Conservation (phyloP, 2,888 invertebrate species). For the Cylindroiulus punctatus region DNA sequence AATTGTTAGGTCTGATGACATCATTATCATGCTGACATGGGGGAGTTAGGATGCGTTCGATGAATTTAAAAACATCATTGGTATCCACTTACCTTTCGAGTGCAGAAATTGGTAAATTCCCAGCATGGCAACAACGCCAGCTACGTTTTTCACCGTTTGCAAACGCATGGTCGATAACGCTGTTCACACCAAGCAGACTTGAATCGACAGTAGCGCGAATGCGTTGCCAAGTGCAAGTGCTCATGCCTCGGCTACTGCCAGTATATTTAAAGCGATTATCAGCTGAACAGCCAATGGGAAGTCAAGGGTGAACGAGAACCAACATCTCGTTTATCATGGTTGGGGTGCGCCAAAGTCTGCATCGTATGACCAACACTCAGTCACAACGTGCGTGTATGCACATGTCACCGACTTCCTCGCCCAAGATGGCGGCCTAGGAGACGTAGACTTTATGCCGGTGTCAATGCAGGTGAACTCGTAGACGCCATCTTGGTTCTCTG, state of each 20-base stretch:
- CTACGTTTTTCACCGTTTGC: neutral
- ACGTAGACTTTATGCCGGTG: too few species aligned
- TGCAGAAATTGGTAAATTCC: conserved; percentile 17
- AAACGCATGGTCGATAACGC: neutral
- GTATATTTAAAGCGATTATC: conserved; percentile 18
- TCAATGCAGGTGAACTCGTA: too few species aligned
- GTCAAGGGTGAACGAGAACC: neutral
- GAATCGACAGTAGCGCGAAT: neutral
- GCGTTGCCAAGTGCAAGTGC: conserved; percentile 17
- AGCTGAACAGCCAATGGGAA: conserved; percentile 25
- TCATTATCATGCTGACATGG: too few species aligned
- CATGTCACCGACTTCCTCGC: too few species aligned
- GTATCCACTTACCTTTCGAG: neutral
- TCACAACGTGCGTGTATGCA: too few species aligned
- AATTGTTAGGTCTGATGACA: too few species aligned
- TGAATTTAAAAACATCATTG: too few species aligned
- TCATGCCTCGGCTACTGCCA: neutral
- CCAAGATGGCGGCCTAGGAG: too few species aligned
- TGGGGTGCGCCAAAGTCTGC: neutral
- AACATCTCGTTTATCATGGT: neutral
- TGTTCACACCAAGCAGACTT: neutral
- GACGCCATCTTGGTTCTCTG: too few species aligned
- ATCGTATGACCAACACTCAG: too few species aligned
- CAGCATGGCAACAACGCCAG: neutral
- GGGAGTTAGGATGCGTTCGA: too few species aligned